A percentile compares a stretch with the other conserved stretches of the same genome.
phyloP scores from a whole-genome alignment of 2,797 vertebrate genomes.

The Yasuhikotakia modesta region DNA sequence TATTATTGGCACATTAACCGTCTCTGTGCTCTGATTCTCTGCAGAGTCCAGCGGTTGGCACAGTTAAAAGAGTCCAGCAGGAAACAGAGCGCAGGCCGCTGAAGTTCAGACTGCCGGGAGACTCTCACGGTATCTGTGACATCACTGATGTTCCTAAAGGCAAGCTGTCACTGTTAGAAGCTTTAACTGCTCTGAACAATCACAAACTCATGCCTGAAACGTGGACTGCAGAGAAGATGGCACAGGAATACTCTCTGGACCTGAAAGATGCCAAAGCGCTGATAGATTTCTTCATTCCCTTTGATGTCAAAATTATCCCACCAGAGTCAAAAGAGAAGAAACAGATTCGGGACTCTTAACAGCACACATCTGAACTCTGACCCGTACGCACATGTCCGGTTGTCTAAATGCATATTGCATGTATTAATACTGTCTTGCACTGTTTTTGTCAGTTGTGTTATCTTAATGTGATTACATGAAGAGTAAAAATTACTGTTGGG shows the following conservation, averaged over 20 bases:
- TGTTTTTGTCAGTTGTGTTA: too few species aligned
- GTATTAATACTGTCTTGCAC: too few species aligned
- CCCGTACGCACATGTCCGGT: too few species aligned
- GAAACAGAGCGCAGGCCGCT: slow-evolving; percentile 69
- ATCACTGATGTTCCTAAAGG: slow-evolving; percentile 84
- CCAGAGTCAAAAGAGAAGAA: slow-evolving; percentile 68
- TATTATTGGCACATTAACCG: neutral
- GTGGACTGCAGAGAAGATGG: slow-evolving; percentile 88
- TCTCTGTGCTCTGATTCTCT: neutral
- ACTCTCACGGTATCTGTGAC: slow-evolving; percentile 61
- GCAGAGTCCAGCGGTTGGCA: slow-evolving; percentile 21
- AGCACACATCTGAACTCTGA: neutral
- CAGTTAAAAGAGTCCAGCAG: neutral
- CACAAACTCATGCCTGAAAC: slow-evolving; percentile 81
- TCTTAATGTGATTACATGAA: too few species aligned
- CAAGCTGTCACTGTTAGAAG: slow-evolving; percentile 86
- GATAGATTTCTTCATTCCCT: slow-evolving; percentile 85
- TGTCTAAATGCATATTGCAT: slow-evolving; percentile 1
- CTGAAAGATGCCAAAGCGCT: slow-evolving; percentile 82
- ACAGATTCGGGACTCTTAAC: slow-evolving; percentile 74
- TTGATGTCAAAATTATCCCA: slow-evolving; percentile 79
- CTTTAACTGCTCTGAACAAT: slow-evolving; percentile 82
- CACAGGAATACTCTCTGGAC: slow-evolving; percentile 85
- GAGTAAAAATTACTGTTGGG: too few species aligned
- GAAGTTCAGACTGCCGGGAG: slow-evolving; percentile 70